A percentile compares a stretch with the other conserved stretches of the same genome.
Conservation (phyloP, 2,113 vertebrate genomes). For the Lanius ludovicianus region DNA sequence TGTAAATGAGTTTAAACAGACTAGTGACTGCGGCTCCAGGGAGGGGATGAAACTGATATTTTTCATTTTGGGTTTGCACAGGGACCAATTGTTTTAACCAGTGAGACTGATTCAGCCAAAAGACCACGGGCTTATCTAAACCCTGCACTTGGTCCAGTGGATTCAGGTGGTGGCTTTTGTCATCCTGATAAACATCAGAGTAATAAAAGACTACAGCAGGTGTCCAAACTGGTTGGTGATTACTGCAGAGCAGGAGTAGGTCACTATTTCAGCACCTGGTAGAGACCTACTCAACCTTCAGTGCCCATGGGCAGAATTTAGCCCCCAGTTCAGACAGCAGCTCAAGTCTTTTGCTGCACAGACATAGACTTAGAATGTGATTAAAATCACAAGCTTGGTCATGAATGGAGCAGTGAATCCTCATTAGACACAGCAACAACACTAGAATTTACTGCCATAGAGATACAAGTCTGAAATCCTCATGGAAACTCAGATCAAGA, state of each 20-base stretch:
- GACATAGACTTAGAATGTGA: background rate
- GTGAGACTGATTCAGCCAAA: background rate
- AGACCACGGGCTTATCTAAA: background rate
- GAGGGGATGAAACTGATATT: background rate
- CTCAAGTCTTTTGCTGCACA: background rate
- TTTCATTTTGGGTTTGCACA: background rate
- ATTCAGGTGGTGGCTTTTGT: slow-evolving; percentile 3
- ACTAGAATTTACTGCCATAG: background rate
- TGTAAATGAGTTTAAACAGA: slow-evolving; percentile 23
- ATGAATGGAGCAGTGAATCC: background rate
- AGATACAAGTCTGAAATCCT: slow-evolving; percentile 6
- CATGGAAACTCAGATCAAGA: slow-evolving; percentile 42
- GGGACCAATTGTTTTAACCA: background rate
- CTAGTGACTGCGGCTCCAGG: background rate
- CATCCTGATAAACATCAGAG: background rate
- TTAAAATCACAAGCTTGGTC: background rate
- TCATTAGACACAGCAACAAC: slow-evolving; percentile 38
- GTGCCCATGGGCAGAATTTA: background rate
- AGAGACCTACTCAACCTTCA: background rate
- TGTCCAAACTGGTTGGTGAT: background rate
- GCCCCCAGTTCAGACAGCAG: background rate
- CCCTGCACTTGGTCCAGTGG: background rate
- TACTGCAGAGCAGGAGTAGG: background rate
- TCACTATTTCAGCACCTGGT: background rate
- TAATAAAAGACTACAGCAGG: background rate